Base-by-base conservation (phyloP, 2,797 vertebrate genomes). In the Spondyliosoma cantharus region DNA sequence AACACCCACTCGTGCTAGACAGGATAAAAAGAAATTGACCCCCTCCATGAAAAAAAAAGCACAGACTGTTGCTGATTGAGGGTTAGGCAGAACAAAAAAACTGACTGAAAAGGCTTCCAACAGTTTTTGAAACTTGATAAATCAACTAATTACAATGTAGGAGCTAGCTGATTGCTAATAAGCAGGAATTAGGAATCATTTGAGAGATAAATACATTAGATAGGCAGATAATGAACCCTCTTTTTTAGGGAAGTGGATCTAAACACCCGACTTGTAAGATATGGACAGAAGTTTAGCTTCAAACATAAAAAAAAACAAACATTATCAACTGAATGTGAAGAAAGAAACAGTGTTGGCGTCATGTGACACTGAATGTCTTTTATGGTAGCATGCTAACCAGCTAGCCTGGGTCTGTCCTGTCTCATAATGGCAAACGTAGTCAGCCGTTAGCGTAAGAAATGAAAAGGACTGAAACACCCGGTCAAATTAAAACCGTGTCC, bases 21-120 rank as follows among this genome's bases (percentile, higher is more conserved):
- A 53, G 22, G 50, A 80, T 45, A 58, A 68, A 78, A 63, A 62
- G 1, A 80, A 62, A 71, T 45, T 0, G 37, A 71, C n/a, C 22
- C 60, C 60, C 43, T 27, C 57, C 49, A 32, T 19, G n/a, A 16
- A 37, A 37, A 12, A 46, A 37, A 76, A 12, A 46, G 5, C 27
- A 17, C 24, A 7, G 12, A 37, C 8, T 52, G 56, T 50, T 42
- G 12, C 50, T 64, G 19, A 25, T 37, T 42, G 24, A 56, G 15
- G 11, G 37, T 0, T 29, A 22, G 25, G 14, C n/a, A 48, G 46
- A 29, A 66, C 6, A 32, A 29, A 46, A 49, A 5, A 48, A 69
- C 7, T 58, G 5, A 19, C 37, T 53, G 9, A 60, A 46, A 5
- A 19, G 16, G 7, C 19, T 42, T 50, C 0, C 0, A 37, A 3